Percentiles rank a stretch among this genome's conserved stretches.
Conservation (phyloP, 1,140 invertebrate genomes). For the Musca vetustissima region DNA sequence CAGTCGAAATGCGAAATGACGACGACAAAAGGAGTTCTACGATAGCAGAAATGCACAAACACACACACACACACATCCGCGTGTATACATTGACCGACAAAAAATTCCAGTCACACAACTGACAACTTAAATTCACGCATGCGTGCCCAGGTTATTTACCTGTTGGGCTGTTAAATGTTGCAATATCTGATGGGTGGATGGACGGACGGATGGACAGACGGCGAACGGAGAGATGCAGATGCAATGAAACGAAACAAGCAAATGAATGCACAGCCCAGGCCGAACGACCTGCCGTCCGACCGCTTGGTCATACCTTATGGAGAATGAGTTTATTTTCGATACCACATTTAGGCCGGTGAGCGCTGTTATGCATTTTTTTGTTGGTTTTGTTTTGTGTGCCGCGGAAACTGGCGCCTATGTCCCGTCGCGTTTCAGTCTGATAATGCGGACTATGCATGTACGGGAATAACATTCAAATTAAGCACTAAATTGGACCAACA, state of each 20-base stretch:
- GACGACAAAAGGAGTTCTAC: neutral
- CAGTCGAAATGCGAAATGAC: neutral
- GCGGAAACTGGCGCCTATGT: conserved; percentile 18
- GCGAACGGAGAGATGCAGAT: neutral
- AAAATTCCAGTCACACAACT: conserved; percentile 18
- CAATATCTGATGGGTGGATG: neutral
- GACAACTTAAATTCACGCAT: conserved; percentile 19
- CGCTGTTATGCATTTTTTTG: neutral
- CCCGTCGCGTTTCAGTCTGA: conserved; percentile 21
- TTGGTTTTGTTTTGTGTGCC: neutral
- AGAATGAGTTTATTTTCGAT: conserved; percentile 8
- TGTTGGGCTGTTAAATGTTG: neutral
- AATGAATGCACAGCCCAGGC: neutral
- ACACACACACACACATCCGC: no score
- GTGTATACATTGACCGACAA: no score
- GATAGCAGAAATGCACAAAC: neutral
- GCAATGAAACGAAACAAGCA: neutral
- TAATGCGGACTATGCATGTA: conserved; percentile 16
- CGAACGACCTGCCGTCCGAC: neutral
- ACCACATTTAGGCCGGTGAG: neutral
- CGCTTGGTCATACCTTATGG: neutral
- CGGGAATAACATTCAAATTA: conserved; percentile 22
- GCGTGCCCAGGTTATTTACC: conserved; percentile 21
- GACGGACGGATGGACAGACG: neutral
- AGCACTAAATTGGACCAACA: conserved; percentile 20